A percentile compares a stretch with the other conserved stretches of the same genome.
Conservation (phyloP, 2,888 invertebrate genomes). For the Eueremaeus valkanovi region DNA sequence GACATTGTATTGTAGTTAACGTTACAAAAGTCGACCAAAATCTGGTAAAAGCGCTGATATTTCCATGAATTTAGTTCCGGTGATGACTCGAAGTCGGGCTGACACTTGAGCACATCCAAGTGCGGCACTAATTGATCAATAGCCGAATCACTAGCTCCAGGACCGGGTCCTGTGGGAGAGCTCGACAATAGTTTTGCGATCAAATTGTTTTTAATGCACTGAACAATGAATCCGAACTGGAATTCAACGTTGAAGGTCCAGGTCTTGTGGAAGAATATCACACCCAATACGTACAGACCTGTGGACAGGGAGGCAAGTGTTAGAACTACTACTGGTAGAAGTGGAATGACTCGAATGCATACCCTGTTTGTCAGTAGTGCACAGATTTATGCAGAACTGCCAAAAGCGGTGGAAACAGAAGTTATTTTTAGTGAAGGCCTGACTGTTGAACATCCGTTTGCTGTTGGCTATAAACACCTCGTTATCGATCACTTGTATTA, state of each 20-base stretch:
- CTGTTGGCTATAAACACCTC: constrained; percentile 37
- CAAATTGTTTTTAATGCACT: constrained; percentile 40
- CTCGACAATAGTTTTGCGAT: constrained; percentile 39
- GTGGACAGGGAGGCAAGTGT: not conserved
- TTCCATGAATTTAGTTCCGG: constrained; percentile 42
- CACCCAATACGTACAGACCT: constrained; percentile 41
- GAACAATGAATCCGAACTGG: constrained; percentile 41
- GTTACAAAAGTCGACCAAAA: constrained; percentile 41
- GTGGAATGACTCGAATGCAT: not conserved
- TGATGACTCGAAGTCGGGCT: constrained; percentile 42
- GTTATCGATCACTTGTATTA: constrained; percentile 41
- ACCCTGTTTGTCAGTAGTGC: constrained; percentile 43
- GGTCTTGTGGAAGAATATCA: constrained; percentile 40
- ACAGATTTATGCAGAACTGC: constrained; percentile 43
- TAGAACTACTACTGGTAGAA: not conserved
- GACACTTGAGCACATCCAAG: constrained; percentile 43
- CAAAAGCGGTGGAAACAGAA: constrained; percentile 39
- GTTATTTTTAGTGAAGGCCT: constrained; percentile 19
- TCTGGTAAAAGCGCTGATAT: constrained; percentile 43
- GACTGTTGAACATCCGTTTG: constrained; percentile 24
- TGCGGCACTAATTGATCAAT: constrained; percentile 42
- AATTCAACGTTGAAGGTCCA: constrained; percentile 43
- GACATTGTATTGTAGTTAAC: constrained; percentile 20
- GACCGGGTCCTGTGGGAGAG: constrained; percentile 37
- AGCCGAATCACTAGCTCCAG: not conserved